Percentiles rank a stretch among this genome's conserved stretches.
phyloP scores from a whole-genome alignment of 2,888 invertebrate species.

The Drosophila siamana region DNA sequence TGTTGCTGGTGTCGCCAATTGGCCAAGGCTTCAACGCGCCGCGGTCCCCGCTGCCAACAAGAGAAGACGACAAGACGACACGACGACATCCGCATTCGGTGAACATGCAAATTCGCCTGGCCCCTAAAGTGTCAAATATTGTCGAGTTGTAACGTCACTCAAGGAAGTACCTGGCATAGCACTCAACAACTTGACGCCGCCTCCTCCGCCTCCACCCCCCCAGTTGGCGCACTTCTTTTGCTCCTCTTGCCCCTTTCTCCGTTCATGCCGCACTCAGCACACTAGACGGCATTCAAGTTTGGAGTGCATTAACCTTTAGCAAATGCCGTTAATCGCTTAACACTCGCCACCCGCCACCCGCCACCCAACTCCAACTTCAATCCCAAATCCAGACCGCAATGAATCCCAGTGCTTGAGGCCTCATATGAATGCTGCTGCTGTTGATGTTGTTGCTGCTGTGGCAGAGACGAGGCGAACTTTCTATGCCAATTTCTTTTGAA shows the following conservation, averaged over 20 bases:
- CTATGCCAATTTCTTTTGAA: conserved; percentile 82
- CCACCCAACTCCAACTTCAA: too few species aligned
- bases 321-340: conserved; percentile 70
- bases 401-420: conserved; percentile 26
- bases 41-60: too few species aligned
- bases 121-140: conserved; percentile 53
- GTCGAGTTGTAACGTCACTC: conserved; percentile 46
- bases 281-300: conserved; percentile 50
- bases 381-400: conserved; percentile 1
- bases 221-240: too few species aligned
- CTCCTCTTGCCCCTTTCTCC: background rate
- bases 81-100: conserved; percentile 27
- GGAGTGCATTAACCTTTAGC: conserved; percentile 75
- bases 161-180: conserved; percentile 37
- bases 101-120: conserved; percentile 45
- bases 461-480: conserved; percentile 44
- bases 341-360: conserved; percentile 38
- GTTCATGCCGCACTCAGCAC: background rate
- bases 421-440: conserved; percentile 34
- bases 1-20: conserved; percentile 41
- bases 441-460: background rate
- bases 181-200: conserved; percentile 18
- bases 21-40: conserved; percentile 34
- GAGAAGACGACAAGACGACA: conserved; percentile 1
- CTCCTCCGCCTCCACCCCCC: background rate